Evolutionary conservation across 2,888 invertebrate species (phyloP).

Genomic region (Drosophila hawaiiensis): DNA sequence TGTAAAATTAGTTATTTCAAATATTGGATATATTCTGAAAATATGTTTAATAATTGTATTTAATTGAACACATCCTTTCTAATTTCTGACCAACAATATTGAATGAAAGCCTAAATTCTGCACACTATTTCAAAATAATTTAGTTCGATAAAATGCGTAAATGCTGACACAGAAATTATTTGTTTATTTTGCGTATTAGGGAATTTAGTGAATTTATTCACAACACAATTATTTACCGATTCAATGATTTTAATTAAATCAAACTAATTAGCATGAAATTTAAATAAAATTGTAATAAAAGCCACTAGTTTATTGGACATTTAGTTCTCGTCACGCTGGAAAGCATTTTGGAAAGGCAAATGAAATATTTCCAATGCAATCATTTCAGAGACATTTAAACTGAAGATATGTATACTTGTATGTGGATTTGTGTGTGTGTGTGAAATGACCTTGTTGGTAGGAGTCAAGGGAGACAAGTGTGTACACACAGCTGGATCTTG

Average conservation of each 20-base stretch:
- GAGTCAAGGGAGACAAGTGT: conserved; percentile 18
- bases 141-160: conserved; percentile 3
- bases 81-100: background rate
- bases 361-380: conserved; percentile 1
- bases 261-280: conserved; percentile 24
- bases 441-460: conserved; percentile 45
- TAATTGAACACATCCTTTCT: background rate
- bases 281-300: conserved; percentile 14
- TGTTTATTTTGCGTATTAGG: background rate
- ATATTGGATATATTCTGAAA: background rate
- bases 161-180: background rate
- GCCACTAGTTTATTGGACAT: conserved; percentile 3
- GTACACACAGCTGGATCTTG: conserved; percentile 43
- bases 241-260: conserved; percentile 22
- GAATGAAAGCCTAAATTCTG: background rate
- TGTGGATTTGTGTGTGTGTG: conserved; percentile 12
- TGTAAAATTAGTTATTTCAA: background rate
- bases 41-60: background rate
- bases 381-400: background rate
- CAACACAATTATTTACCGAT: conserved; percentile 13
- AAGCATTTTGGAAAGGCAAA: background rate
- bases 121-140: background rate
- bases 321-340: conserved; percentile 16
- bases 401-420: background rate
- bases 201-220: conserved; percentile 24